Base-by-base conservation (phyloP, 1,140 invertebrate species). In the Elymnias hypermnestra region DNA sequence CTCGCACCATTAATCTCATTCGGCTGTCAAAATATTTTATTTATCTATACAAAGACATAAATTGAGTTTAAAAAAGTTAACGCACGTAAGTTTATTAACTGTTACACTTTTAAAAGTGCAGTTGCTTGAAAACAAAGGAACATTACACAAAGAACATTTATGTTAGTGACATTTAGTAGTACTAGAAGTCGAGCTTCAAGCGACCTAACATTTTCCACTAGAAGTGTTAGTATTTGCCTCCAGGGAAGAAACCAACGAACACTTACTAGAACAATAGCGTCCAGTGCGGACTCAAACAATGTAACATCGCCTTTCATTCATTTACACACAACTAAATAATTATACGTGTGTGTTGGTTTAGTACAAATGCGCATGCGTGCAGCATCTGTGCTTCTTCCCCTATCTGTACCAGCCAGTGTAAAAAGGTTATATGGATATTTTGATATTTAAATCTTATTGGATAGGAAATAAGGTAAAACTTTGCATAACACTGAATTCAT, bases 341-440 rank as follows among this genome's bases (percentile, higher is more conserved):
- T 46, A 4, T 23, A 45, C 39, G 31, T 48, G 39, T 63, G 51
- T 66, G 68, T 64, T 66, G 40, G 57, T 13, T 22, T 25, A 13
- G 36, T 44, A 26, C 15, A 66, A 62, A 65, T 62, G 6, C 79
- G 79, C 79, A 83, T 83, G 79, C 79, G 79, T 74, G 62, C 73
- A 77, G 73, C 76, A 79, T 83, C 79, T 81, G 75, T 79, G 64
- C 65, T 60, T 64, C 57, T 63, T 66, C 71, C 70, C 63, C 66
- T 75, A 65, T 71, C 74, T 70, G 14, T 44, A 18, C 13, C 14
- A 18, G 21, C 14, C 17, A 37, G 29, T 53, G 40, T 15, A 52
- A 40, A 45, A 74, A 71, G 12, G 51, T 26, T 38, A 9, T 53
- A 67, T 63, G 22, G 31, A 0, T 12, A 13, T 12, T 40, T 28